These are phyloP conservation scores for Micromesistius poutassou DNA, from an alignment of 2,797 vertebrate genomes.

Conservation along the genomic window DNA sequence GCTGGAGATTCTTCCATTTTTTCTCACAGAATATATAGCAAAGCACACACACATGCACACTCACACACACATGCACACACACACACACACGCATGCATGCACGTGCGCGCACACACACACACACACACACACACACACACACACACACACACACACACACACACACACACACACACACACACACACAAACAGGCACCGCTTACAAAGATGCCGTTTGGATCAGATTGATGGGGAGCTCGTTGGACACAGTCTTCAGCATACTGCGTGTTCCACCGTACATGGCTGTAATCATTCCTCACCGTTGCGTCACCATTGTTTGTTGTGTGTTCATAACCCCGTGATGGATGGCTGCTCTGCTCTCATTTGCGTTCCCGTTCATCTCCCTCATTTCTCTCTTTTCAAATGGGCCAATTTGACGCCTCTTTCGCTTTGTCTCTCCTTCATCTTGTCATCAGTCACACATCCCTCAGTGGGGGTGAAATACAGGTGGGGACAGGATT, in stretches of 20 bases:
- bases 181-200: too few relatives aligned
- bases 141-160: neutral
- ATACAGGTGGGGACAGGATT: too few relatives aligned
- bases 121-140: neutral
- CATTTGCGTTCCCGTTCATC: neutral
- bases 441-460: neutral
- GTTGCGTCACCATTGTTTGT: neutral
- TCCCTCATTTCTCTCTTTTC: neutral
- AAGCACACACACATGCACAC: neutral
- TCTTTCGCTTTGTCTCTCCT: neutral
- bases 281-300: neutral
- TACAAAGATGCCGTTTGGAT: neutral
- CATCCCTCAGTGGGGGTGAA: too few relatives aligned
- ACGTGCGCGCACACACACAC: too few relatives aligned
- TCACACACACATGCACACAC: too few relatives aligned
- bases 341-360: neutral
- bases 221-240: neutral
- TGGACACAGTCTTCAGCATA: neutral
- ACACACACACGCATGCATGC: too few relatives aligned
- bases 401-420: neutral
- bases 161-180: neutral
- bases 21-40: neutral
- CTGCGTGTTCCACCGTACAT: neutral
- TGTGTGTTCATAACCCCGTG: neutral
- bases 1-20: neutral